Evolutionary conservation across 2,797 vertebrate species (phyloP).

Genomic region (Anableps anableps): DNA sequence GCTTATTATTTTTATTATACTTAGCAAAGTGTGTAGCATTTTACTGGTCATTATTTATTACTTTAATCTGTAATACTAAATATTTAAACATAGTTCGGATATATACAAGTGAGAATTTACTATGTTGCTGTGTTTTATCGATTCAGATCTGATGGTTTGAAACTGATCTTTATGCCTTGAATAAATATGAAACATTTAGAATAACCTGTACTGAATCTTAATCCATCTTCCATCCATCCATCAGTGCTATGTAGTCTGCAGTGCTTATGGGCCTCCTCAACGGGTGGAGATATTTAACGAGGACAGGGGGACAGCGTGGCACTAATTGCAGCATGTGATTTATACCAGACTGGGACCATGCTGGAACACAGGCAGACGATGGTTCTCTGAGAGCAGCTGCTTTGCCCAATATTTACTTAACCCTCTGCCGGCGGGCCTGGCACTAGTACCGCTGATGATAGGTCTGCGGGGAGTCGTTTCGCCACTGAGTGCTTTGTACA

Average conservation of each 20-base stretch:
- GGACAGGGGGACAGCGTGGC: conserved; percentile 69
- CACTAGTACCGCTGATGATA: conserved; percentile 61
- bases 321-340: conserved; percentile 82
- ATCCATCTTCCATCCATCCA: conserved; percentile 21
- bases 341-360: conserved; percentile 73
- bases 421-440: conserved; percentile 74
- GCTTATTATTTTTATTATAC: background rate
- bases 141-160: background rate
- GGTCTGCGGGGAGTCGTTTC: conserved; percentile 66
- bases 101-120: background rate
- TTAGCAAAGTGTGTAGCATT: background rate
- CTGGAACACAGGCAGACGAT: conserved; percentile 69
- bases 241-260: conserved; percentile 42
- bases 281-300: conserved; percentile 74
- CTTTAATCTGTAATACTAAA: background rate
- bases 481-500: conserved; percentile 58
- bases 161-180: background rate
- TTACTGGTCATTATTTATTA: background rate
- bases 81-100: background rate
- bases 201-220: background rate
- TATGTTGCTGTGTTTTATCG: background rate
- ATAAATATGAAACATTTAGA: background rate
- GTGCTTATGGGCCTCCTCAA: conserved; percentile 64
- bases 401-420: conserved; percentile 82
- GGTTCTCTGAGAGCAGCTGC: conserved; percentile 78